Conservation (phyloP, 2,888 invertebrate genomes). For the Volucella bombylans region DNA sequence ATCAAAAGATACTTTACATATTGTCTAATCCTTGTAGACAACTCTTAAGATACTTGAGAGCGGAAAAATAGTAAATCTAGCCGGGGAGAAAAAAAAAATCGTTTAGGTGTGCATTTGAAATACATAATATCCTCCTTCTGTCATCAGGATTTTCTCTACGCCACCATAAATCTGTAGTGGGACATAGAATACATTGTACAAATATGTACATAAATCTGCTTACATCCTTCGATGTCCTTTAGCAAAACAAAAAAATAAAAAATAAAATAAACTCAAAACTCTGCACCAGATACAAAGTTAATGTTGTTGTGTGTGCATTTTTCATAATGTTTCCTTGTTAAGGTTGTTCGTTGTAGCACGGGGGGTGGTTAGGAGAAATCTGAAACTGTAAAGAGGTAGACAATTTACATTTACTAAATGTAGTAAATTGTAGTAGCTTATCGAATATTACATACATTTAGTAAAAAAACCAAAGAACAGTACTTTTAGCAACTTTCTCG, state of each 20-base stretch:
- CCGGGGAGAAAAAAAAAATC: not conserved
- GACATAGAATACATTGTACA: slow-evolving; percentile 46
- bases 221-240: slow-evolving; percentile 48
- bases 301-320: slow-evolving; percentile 24
- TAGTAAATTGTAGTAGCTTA: slow-evolving; percentile 7
- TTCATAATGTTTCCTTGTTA: slow-evolving; percentile 12
- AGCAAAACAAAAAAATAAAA: slow-evolving; percentile 56
- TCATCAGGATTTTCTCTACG: slow-evolving; percentile 57
- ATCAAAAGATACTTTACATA: slow-evolving; percentile 49
- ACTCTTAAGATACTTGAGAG: slow-evolving; percentile 36
- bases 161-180: slow-evolving; percentile 51
- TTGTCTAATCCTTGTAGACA: slow-evolving; percentile 66
- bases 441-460: not conserved
- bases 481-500: slow-evolving; percentile 11
- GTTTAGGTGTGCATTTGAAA: slow-evolving; percentile 58
- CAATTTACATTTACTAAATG: slow-evolving; percentile 9
- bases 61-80: too few relatives aligned
- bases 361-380: not conserved
- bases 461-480: not conserved
- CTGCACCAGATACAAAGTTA: not conserved
- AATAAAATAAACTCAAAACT: slow-evolving; percentile 27
- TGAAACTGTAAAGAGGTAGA: not conserved
- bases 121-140: slow-evolving; percentile 69
- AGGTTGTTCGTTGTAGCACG: not conserved
- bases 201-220: slow-evolving; percentile 58